These are phyloP conservation scores for Pseudochirops corinnae DNA, from an alignment of 2,797 vertebrate genomes.

Conservation along the genomic window DNA sequence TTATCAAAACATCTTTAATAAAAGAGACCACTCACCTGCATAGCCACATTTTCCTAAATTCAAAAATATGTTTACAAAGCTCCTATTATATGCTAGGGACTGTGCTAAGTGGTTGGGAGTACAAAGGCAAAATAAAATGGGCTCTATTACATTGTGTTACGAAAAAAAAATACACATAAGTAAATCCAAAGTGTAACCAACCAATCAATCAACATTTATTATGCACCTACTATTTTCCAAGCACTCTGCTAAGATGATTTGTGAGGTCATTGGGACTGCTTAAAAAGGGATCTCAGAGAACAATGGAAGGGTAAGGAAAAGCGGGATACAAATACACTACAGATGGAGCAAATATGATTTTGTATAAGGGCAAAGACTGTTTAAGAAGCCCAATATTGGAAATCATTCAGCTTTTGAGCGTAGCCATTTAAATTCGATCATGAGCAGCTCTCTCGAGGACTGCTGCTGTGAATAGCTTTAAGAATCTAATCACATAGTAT, in stretches of 20 bases:
- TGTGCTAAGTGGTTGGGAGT: too few relatives aligned
- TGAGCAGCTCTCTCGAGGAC: too few relatives aligned
- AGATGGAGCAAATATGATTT: neutral
- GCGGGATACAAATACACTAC: neutral
- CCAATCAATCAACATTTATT: neutral
- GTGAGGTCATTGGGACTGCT: neutral
- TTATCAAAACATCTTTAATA: neutral
- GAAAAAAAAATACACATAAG: neutral
- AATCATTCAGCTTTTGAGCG: neutral
- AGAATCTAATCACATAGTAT: too few relatives aligned
- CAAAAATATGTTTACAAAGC: neutral
- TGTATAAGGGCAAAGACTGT: neutral
- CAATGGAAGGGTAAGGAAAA: neutral
- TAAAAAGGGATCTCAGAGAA: neutral
- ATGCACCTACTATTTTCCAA: neutral
- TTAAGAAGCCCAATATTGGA: neutral
- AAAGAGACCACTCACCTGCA: neutral
- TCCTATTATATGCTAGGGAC: neutral
- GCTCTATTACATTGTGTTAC: too few relatives aligned
- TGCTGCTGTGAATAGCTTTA: too few relatives aligned
- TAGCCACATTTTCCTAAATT: neutral
- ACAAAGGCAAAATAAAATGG: neutral
- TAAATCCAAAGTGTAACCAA: neutral
- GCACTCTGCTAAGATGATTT: neutral
- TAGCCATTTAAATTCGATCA: neutral